phyloP scores from a whole-genome alignment of 2,113 vertebrate species.

The Neolamprologus modestus region DNA sequence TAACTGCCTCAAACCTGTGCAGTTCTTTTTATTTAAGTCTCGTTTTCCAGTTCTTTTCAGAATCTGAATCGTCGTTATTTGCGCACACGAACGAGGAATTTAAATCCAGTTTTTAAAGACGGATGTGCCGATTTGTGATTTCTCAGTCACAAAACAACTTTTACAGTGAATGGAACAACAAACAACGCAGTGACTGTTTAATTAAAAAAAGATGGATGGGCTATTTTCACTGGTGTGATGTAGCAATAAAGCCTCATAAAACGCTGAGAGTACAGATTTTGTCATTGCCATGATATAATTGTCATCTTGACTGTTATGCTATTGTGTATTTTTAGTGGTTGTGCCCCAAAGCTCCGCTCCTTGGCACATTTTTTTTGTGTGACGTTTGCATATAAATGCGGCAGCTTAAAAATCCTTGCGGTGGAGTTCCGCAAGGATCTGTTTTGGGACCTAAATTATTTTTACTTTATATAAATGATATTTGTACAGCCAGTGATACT shows the following conservation, averaged over 20 bases:
- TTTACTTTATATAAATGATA: too few relatives aligned
- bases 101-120: not conserved
- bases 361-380: not conserved
- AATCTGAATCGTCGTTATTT: not conserved
- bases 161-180: not conserved
- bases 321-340: not conserved
- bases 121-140: not conserved
- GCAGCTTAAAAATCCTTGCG: not conserved
- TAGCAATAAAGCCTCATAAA: not conserved
- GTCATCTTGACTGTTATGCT: not conserved
- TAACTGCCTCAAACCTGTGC: not conserved
- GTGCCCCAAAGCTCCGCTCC: not conserved
- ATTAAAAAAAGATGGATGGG: not conserved
- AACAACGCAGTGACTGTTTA: accelerated
- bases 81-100: not conserved
- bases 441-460: too few relatives aligned
- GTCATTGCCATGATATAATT: not conserved
- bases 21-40: not conserved
- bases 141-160: not conserved
- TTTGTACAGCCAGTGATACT: too few relatives aligned
- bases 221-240: not conserved
- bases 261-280: accelerated
- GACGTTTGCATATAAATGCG: accelerated
- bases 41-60: not conserved
- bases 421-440: too few relatives aligned